Evolutionary conservation across 2,888 invertebrate species (phyloP).

Genomic region (Eupsilia transversa): DNA sequence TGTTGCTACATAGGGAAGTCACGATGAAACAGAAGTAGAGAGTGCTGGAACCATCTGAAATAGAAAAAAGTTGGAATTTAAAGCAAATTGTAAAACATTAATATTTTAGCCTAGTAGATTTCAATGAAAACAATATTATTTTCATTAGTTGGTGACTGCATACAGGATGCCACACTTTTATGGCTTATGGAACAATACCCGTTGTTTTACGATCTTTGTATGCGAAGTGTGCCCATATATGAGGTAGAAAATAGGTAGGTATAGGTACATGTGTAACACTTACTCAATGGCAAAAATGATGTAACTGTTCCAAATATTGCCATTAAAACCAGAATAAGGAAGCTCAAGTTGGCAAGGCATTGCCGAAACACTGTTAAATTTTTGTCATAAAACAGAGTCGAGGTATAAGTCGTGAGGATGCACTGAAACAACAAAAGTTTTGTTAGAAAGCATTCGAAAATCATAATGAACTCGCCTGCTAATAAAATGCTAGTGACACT

Average conservation of each 20-base stretch:
- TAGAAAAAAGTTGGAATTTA: not conserved
- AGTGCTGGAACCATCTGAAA: slow-evolving; percentile 82
- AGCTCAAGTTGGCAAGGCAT: slow-evolving; percentile 87
- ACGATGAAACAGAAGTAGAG: slow-evolving; percentile 82
- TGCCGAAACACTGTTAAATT: slow-evolving; percentile 83
- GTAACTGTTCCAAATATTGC: slow-evolving; percentile 85
- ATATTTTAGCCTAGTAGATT: not conserved
- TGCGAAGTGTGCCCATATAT: not conserved
- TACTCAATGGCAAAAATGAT: slow-evolving; percentile 85
- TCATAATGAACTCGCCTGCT: too few relatives aligned
- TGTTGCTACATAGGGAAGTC: slow-evolving; percentile 83
- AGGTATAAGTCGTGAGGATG: slow-evolving; percentile 86
- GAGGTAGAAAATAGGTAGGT: not conserved
- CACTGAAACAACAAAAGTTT: slow-evolving; percentile 79
- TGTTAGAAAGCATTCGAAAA: not conserved
- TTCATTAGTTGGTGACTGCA: slow-evolving; percentile 11
- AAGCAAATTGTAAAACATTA: not conserved
- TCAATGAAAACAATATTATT: not conserved
- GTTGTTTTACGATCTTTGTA: not conserved
- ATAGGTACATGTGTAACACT: slow-evolving; percentile 47
- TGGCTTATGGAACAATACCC: slow-evolving; percentile 7
- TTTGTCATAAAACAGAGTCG: slow-evolving; percentile 86
- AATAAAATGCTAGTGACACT: too few relatives aligned
- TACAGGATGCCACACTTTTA: slow-evolving; percentile 7
- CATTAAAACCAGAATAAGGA: slow-evolving; percentile 85